Percentiles rank a stretch among this genome's conserved stretches.
Conservation (phyloP, 92 coral and sea anemone genomes). For the Phenganax marumi region DNA sequence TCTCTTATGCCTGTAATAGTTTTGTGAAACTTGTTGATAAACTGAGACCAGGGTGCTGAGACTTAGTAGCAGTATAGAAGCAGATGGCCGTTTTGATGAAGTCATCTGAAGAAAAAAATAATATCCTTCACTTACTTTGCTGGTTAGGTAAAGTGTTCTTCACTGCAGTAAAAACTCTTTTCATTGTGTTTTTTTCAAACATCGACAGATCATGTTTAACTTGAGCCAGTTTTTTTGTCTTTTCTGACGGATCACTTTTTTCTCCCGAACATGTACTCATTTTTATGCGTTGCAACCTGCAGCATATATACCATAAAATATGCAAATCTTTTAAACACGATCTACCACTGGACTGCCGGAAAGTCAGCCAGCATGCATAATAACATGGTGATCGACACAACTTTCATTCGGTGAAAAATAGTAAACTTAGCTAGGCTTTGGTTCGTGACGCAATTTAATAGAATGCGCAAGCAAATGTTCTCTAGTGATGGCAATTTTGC, state of each 20-base stretch:
- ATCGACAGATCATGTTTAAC: neutral
- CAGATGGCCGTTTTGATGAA: neutral
- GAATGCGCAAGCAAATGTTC: no score
- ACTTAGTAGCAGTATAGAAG: neutral
- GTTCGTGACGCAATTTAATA: no score
- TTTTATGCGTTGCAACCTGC: neutral
- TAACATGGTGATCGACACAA: no score
- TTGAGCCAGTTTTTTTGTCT: neutral
- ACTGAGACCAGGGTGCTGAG: neutral
- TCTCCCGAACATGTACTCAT: constrained; percentile 4
- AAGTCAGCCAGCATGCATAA: no score
- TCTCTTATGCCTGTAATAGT: no score
- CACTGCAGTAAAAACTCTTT: constrained; percentile 9
- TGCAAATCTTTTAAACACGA: neutral
- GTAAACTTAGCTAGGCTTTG: no score
- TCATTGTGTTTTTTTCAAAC: constrained; percentile 24
- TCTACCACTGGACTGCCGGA: no score
- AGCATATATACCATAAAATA: neutral
- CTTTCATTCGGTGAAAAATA: no score
- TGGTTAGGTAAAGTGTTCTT: constrained; percentile 34
- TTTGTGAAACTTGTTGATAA: neutral
- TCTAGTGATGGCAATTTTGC: no score
- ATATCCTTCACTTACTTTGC: constrained; percentile 17
- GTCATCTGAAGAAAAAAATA: neutral
- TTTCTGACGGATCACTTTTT: neutral